A percentile compares a stretch with the other conserved stretches of the same genome.
Evolutionary conservation across 2,888 invertebrate genomes (phyloP).

Genomic region (Siphonodentalium dalli): DNA sequence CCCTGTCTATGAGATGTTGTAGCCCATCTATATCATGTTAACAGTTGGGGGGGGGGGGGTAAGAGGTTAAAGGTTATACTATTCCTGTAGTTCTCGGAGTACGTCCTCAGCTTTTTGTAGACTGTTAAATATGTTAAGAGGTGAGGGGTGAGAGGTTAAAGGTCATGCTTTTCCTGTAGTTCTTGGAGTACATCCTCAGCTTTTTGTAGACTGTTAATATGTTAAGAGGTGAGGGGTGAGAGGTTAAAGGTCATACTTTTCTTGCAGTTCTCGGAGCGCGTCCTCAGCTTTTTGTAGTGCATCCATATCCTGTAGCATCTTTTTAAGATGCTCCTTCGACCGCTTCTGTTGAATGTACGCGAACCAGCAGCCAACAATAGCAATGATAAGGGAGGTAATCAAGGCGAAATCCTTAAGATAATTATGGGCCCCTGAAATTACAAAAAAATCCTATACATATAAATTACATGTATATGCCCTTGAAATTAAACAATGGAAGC

Average conservation of each 20-base stretch:
- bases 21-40: no score
- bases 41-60: no score
- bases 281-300: slow-evolving; percentile 78
- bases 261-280: slow-evolving; percentile 83
- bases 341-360: slow-evolving; percentile 89
- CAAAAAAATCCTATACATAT: not conserved
- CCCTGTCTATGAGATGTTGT: no score
- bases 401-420: slow-evolving; percentile 90
- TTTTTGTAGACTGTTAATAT: slow-evolving; percentile 72
- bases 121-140: no score
- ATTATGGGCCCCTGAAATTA: slow-evolving; percentile 74
- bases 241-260: slow-evolving; percentile 42
- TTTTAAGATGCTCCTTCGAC: slow-evolving; percentile 81
- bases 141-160: no score
- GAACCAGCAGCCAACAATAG: slow-evolving; percentile 89
- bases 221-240: not conserved
- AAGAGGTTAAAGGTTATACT: no score
- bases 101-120: no score
- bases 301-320: slow-evolving; percentile 78
- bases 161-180: no score
- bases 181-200: slow-evolving; percentile 84
- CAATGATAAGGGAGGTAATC: slow-evolving; percentile 82
- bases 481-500: not conserved
- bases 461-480: not conserved
- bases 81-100: no score